Evolutionary conservation across 2,113 vertebrate genomes (phyloP).

Genomic region (Silurus meridionalis): DNA sequence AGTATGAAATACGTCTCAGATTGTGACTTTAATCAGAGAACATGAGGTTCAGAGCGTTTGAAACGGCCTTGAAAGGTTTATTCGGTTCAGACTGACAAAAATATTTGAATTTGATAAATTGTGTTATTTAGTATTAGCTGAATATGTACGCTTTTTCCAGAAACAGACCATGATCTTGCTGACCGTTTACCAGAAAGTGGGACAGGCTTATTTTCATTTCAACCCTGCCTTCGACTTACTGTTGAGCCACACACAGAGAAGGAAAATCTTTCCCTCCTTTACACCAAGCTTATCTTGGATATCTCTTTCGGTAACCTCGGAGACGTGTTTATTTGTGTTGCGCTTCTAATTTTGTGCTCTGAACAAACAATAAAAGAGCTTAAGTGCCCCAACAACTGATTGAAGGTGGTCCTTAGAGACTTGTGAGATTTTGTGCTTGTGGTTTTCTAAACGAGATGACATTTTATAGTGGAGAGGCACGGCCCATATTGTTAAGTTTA

Average conservation of each 20-base stretch:
- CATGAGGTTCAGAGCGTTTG: background rate
- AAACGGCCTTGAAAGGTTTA: background rate
- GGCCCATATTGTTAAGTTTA: conserved; percentile 52
- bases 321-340: conserved; percentile 26
- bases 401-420: conserved; percentile 11
- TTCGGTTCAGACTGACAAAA: background rate
- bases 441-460: conserved; percentile 2
- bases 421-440: conserved; percentile 4
- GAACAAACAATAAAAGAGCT: background rate
- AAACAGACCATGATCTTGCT: background rate
- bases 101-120: background rate
- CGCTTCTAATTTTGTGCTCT: background rate
- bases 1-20: background rate
- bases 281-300: conserved; percentile 16
- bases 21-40: conserved; percentile 37
- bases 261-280: background rate
- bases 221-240: background rate
- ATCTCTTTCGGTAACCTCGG: conserved; percentile 24
- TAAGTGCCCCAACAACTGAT: background rate
- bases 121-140: background rate
- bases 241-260: background rate
- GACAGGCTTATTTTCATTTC: background rate
- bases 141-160: background rate
- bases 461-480: conserved; percentile 41
- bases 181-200: background rate